These are phyloP conservation scores for Antennarius striatus DNA, from an alignment of 2,113 vertebrate species.

Conservation along the genomic window DNA sequence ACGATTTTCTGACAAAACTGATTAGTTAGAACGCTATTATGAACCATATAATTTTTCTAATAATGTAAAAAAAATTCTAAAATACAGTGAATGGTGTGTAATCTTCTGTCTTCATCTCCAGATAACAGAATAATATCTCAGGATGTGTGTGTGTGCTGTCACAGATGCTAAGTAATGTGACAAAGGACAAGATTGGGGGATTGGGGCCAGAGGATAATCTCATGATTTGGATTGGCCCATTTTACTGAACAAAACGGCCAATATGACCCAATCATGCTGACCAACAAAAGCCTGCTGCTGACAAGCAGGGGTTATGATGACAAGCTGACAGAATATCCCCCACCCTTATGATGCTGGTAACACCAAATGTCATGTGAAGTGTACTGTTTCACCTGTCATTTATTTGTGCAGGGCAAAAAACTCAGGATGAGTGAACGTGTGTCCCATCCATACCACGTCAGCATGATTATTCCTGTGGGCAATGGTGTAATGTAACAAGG, in stretches of 20 bases:
- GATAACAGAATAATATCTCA: constrained; percentile 6
- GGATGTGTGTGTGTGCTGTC: background rate
- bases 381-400: constrained; percentile 12
- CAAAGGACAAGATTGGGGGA: constrained; percentile 41
- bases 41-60: too few species aligned
- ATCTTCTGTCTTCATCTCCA: constrained; percentile 15
- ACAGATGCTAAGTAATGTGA: constrained; percentile 28
- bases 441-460: constrained; percentile 57
- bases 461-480: constrained; percentile 53
- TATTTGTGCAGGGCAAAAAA: constrained; percentile 12
- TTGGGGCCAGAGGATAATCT: constrained; percentile 59
- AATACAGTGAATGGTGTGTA: constrained; percentile 3
- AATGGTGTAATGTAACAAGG: constrained; percentile 46
- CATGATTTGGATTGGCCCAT: constrained; percentile 53
- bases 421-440: constrained; percentile 34
- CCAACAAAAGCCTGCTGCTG: constrained; percentile 30
- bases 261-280: constrained; percentile 39
- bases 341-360: constrained; percentile 42
- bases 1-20: too few species aligned
- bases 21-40: too few species aligned
- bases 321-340: constrained; percentile 48
- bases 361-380: constrained; percentile 45
- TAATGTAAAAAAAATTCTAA: too few species aligned
- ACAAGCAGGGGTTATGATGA: constrained; percentile 32
- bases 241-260: constrained; percentile 44